A percentile compares a stretch with the other conserved stretches of the same genome.
These are phyloP conservation scores for Perccottus glenii DNA, from an alignment of 2,113 vertebrate genomes.

Conservation along the genomic window DNA sequence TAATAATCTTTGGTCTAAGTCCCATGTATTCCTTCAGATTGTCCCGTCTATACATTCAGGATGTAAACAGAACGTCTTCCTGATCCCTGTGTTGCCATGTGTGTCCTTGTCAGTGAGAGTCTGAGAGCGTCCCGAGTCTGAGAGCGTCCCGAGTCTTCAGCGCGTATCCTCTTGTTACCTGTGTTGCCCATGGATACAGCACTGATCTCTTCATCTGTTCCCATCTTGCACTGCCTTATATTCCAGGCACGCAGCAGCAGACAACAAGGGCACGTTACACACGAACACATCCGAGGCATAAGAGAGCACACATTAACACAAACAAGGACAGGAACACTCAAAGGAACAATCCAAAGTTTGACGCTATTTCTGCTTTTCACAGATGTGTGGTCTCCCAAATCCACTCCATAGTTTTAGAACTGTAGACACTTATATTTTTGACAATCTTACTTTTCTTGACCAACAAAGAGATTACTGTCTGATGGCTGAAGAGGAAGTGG, in stretches of 20 bases:
- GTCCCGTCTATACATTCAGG: slow-evolving; percentile 1
- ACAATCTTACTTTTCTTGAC: too few species aligned
- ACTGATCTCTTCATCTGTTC: slow-evolving; percentile 25
- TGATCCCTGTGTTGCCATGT: slow-evolving; percentile 12
- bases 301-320: not conserved
- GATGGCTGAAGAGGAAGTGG: too few species aligned
- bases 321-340: not conserved
- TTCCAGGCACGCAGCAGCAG: slow-evolving; percentile 48
- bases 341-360: not conserved
- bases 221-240: slow-evolving; percentile 39
- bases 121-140: slow-evolving; percentile 23
- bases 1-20: too few species aligned
- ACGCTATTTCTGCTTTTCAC: too few species aligned
- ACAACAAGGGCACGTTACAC: not conserved
- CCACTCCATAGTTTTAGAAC: too few species aligned
- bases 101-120: slow-evolving; percentile 20
- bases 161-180: slow-evolving; percentile 50
- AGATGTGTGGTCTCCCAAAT: too few species aligned
- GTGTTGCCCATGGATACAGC: slow-evolving; percentile 61
- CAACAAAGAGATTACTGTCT: too few species aligned
- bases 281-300: not conserved
- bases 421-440: too few species aligned
- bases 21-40: too few species aligned
- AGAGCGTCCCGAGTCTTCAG: slow-evolving; percentile 2
- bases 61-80: slow-evolving; percentile 15